These are phyloP conservation scores for Odontesthes bonariensis DNA, from an alignment of 2,113 vertebrate species.

Conservation along the genomic window DNA sequence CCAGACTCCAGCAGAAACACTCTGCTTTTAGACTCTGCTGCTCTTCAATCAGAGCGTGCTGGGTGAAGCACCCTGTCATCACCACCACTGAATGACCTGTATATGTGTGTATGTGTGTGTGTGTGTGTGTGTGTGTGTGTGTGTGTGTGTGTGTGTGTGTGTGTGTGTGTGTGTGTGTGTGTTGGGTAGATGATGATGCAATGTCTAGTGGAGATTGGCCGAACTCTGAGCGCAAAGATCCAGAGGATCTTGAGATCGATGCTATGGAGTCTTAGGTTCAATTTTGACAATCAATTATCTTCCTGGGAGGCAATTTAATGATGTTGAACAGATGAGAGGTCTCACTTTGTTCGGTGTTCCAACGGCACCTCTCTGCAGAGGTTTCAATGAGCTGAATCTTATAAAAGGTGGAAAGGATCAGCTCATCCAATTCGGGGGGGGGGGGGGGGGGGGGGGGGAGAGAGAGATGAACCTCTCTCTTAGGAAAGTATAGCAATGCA, in stretches of 20 bases:
- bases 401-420: background rate
- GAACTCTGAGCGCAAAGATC: conserved; percentile 5
- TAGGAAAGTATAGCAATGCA: too few relatives aligned
- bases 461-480: too few relatives aligned
- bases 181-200: conserved; percentile 26
- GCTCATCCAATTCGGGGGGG: too few relatives aligned
- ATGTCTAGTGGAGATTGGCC: conserved; percentile 30
- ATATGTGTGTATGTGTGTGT: too few relatives aligned
- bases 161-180: background rate
- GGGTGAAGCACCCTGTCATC: conserved; percentile 37
- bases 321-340: conserved; percentile 15
- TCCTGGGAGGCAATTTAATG: conserved; percentile 20
- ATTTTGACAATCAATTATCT: conserved; percentile 27
- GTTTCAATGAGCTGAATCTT: background rate
- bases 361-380: background rate
- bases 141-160: background rate
- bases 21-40: conserved; percentile 10
- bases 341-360: background rate
- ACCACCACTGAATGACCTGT: conserved; percentile 13
- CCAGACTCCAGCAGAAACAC: conserved; percentile 34
- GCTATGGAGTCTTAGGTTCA: conserved; percentile 23
- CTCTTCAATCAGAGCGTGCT: conserved; percentile 37
- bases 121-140: background rate
- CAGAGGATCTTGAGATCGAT: conserved; percentile 1
- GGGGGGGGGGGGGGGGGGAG: too few relatives aligned